Evolutionary conservation across 2,888 invertebrate species (phyloP).

Genomic region (Platycheirus albimanus): DNA sequence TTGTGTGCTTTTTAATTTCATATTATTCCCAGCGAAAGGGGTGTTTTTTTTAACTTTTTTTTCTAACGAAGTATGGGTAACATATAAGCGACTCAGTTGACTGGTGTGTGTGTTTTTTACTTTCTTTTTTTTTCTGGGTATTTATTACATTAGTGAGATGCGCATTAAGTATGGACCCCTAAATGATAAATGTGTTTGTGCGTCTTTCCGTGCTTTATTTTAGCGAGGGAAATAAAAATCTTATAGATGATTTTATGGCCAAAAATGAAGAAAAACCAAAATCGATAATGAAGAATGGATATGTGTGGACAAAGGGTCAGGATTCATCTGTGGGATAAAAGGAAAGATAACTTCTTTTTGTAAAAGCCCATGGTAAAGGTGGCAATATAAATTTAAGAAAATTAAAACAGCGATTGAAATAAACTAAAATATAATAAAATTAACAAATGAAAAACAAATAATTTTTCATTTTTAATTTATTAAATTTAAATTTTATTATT

Average conservation of each 20-base stretch:
- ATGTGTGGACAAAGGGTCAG: constrained; percentile 36
- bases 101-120: background rate
- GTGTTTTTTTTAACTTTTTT: constrained; percentile 35
- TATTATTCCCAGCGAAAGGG: constrained; percentile 45
- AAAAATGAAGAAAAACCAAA: constrained; percentile 44
- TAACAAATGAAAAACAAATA: no score
- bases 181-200: background rate
- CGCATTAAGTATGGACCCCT: constrained; percentile 22
- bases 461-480: no score
- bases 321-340: background rate
- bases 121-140: constrained; percentile 5
- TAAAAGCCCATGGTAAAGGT: no score
- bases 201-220: constrained; percentile 8
- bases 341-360: no score
- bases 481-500: no score
- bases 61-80: constrained; percentile 12
- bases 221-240: constrained; percentile 32
- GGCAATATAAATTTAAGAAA: no score
- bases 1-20: constrained; percentile 57
- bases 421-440: no score
- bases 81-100: background rate
- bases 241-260: constrained; percentile 53
- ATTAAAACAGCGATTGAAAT: no score
- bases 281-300: constrained; percentile 54
- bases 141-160: constrained; percentile 46